Base-by-base conservation (phyloP, 1,140 invertebrate species). In the Vanessa tameamea region DNA sequence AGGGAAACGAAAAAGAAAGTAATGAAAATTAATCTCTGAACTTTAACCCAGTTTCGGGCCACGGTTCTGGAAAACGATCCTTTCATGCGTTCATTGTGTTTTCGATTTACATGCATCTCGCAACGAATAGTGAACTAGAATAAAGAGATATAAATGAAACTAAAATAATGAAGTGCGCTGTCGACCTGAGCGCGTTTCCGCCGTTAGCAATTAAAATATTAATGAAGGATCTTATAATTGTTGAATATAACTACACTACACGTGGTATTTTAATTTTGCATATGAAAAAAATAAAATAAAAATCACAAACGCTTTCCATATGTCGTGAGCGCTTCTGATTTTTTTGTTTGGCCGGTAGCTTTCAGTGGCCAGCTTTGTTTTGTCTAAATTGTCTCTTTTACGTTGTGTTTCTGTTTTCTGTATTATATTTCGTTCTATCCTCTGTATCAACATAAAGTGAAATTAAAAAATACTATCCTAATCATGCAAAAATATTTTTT, bases 21-120 rank as follows among this genome's bases (percentile, higher is more conserved):
- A 15, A 73, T 57, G 65, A 55, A 51, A 20, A 51, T 76, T 73
- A 73, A 67, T 57, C 78, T 70, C 16, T 73, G 37, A 77, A 70
- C 73, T 79, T 55, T 75, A 72, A 77, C 75, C 76, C 61, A 77
- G 53, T 77, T 79, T 70, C 51, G 51, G 37, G 48, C 47, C 71
- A 61, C 64, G 77, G 67, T 31, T 68, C 47, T 71, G 61, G 53
- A 75, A 72, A 74, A 76, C 63, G 66, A 73, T 70, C 63, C 70
- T 64, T 80, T 77, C 65, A 68, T 72, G 57, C 64, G 47, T 70
- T 73, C 63, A 69, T 75, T 65, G 57, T 76, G 47, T 76, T 61
- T 68, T 77, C 53, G 57, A 67, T 74, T 65, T 59, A 74, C 50
- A 69, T 65, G 59, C 47, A 69, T 37, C 48, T 50, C 63, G 48